Base-by-base conservation (phyloP, 2,113 vertebrate genomes). In the Vireo altiloquus region DNA sequence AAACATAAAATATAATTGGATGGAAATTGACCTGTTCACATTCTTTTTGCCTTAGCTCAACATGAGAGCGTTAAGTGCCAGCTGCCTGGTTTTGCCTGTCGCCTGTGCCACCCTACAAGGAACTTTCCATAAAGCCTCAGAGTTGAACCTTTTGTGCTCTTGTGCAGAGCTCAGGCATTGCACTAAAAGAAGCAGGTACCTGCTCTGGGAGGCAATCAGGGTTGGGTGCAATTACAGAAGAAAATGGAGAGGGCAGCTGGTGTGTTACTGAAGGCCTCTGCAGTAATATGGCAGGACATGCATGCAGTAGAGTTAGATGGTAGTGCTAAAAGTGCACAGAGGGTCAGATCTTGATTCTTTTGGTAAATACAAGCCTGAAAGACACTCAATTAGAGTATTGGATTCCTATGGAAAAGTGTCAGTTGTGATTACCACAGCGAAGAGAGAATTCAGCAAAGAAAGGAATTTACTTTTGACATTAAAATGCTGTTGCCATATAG, bases 1-100 rank as follows among this genome's bases (percentile, higher is more conserved):
- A 61, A 93, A 83, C 76, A 94, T 95, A 96, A 94, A 95, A 77
- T 85, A 66, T 92, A 93, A 95, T 93, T 90, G 74, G 89, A 84
- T 65, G 39, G 74, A 94, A 79, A 76, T 40, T 7, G 82, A 94
- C 35, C 21, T 28, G 16, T 37, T 75, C 31, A n/a, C 87, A 94
- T 94, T 83, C 92, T 90, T 94, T 94, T 68, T 87, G 57, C 91
- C 68, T 89, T 95, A 77, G 57, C 54, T 96, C 93, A 78, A 40
- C 1, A 3, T 27, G 33, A 4, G 6, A 75, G 13, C 6, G 25
- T 78, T 33, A 75, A 94, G 52, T 39, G 47, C 23, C 63, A 85
- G 63, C 33, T 2, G 27, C 57, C 35, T 85, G 23, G 3, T 91
- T 87, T 94, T 81, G 27, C 27, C 23, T 80, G 46, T 6, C 2